Evolutionary conservation across 2,113 vertebrate species (phyloP).

Genomic region (Psammodynastes pulverulentus): DNA sequence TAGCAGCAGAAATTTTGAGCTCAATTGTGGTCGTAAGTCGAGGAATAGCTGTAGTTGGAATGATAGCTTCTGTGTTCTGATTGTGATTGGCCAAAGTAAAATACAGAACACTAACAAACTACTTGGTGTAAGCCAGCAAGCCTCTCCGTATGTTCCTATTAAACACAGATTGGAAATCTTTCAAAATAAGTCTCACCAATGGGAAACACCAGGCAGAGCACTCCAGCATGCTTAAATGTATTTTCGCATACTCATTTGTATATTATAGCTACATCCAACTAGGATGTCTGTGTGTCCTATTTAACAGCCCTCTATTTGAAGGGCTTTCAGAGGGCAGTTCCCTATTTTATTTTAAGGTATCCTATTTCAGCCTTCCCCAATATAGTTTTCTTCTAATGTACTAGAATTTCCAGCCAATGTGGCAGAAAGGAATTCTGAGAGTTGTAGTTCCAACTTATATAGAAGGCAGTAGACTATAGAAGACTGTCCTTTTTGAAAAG

Average conservation of each 20-base stretch:
- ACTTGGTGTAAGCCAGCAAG: background rate
- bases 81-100: background rate
- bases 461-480: background rate
- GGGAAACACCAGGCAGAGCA: background rate
- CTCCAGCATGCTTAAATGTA: background rate
- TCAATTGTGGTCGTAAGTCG: background rate
- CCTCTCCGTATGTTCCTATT: background rate
- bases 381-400: background rate
- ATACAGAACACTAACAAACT: background rate
- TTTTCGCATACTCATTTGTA: background rate
- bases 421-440: background rate
- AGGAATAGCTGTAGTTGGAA: background rate
- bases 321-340: background rate
- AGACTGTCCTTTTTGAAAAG: background rate
- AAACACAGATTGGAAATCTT: background rate
- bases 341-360: background rate
- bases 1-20: background rate
- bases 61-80: background rate
- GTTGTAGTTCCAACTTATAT: background rate
- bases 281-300: background rate
- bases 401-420: background rate
- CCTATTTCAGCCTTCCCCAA: background rate
- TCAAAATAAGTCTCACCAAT: background rate
- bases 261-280: background rate
- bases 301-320: background rate